phyloP scores from a whole-genome alignment of 1,140 invertebrate species.

The Drosophila ficusphila region DNA sequence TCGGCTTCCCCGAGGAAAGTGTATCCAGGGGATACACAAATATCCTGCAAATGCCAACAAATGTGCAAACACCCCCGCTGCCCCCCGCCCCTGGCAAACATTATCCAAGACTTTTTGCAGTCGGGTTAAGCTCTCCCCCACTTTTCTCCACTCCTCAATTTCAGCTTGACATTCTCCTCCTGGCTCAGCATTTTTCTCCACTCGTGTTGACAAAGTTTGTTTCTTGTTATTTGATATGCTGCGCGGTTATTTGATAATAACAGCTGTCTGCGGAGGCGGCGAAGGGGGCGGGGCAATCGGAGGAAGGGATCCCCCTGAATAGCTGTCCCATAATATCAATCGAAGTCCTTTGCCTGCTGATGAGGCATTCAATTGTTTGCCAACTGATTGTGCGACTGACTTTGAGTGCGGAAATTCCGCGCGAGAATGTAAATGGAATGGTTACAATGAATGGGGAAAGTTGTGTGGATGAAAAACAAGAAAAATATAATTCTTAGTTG shows the following conservation, averaged over 20 bases:
- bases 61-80: slow-evolving; percentile 63
- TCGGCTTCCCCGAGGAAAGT: slow-evolving; percentile 29
- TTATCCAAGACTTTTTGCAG: slow-evolving; percentile 72
- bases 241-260: slow-evolving; percentile 80
- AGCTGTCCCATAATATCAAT: slow-evolving; percentile 61
- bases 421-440: slow-evolving; percentile 25
- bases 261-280: slow-evolving; percentile 45
- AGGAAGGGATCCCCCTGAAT: background rate
- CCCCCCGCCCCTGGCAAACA: slow-evolving; percentile 28
- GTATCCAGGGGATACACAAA: slow-evolving; percentile 65
- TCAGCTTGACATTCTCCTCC: background rate
- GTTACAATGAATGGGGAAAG: background rate
- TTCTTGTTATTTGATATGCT: slow-evolving; percentile 74
- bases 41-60: slow-evolving; percentile 78
- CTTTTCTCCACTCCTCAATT: no score
- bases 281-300: background rate
- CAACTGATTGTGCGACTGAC: slow-evolving; percentile 57
- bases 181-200: slow-evolving; percentile 54
- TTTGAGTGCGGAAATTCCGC: slow-evolving; percentile 34
- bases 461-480: slow-evolving; percentile 4
- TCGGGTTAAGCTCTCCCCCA: slow-evolving; percentile 11
- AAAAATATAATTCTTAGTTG: slow-evolving; percentile 26
- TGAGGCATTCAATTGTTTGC: slow-evolving; percentile 68
- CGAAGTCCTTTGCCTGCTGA: slow-evolving; percentile 55
- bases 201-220: slow-evolving; percentile 66